These are phyloP conservation scores for Sinella curviseta DNA, from an alignment of 1,140 invertebrate genomes.

Conservation along the genomic window DNA sequence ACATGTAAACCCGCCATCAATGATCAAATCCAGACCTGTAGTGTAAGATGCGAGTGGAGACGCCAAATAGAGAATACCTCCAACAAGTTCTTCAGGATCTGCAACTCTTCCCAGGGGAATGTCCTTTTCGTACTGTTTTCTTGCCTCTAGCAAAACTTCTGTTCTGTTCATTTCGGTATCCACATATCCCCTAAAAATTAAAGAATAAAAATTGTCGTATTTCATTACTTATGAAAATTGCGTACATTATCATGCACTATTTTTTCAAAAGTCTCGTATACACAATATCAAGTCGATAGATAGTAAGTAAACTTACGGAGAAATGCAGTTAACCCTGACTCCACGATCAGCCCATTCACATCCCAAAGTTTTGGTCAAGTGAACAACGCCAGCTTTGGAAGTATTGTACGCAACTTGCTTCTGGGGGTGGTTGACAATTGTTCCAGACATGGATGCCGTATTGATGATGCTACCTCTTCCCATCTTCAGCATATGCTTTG, in stretches of 20 bases:
- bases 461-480: conserved; percentile 45
- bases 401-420: conserved; percentile 39
- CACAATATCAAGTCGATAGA: neutral
- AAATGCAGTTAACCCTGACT: conserved; percentile 31
- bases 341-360: conserved; percentile 30
- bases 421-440: conserved; percentile 42
- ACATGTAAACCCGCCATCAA: conserved; percentile 36
- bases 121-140: conserved; percentile 1
- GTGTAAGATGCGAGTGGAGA: conserved; percentile 33
- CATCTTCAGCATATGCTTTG: conserved; percentile 39
- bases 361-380: conserved; percentile 39
- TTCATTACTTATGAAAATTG: neutral
- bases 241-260: neutral
- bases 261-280: neutral
- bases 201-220: neutral
- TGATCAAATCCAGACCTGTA: conserved; percentile 37
- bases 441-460: conserved; percentile 41
- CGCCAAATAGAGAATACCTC: conserved; percentile 33
- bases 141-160: neutral
- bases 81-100: conserved; percentile 30
- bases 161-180: conserved; percentile 27
- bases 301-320: conserved; percentile 31
- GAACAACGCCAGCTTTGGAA: conserved; percentile 45
- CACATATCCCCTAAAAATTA: conserved; percentile 30
- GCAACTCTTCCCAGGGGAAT: conserved; percentile 32